Evolutionary conservation across 2,797 vertebrate genomes (phyloP), one percentile per base, ranked within the genome.

Genomic region (Onychomys leucogaster): DNA sequence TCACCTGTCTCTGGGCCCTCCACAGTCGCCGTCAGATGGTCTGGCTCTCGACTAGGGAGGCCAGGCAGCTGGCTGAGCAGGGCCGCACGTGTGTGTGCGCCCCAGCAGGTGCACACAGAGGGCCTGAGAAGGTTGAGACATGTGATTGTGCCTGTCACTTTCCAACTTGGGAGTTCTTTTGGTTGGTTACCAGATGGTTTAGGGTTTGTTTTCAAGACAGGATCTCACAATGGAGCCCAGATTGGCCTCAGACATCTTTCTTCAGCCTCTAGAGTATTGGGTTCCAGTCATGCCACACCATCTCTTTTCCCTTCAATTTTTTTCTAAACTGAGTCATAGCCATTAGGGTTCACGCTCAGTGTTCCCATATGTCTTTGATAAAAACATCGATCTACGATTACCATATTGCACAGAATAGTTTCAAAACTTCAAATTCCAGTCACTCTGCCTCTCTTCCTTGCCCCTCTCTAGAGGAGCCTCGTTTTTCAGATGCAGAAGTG

Each of bases 351-450:
- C 69, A 14, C 23, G 0, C n/a, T 77, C 6, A 1, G 17, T 12
- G 43, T 23, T n/a, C 55, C 55, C 43, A 19, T 16, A 0, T 61
- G 78, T 41, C 71, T 92, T 78, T 61, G 73, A 94, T 27, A 52
- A 46, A 67, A 0, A 27, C 10, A 0, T 4, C 19, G 1, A 55
- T 1, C 41, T 61, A 55, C 19, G 6, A 2, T 46, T 14, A 63
- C 10, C 1, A 1, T 0, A 6, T 41, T 41, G 37, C 0, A 7
- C 65, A 43, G 16, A 65, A 78, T 14, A 46, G 4, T 14, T 23
- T 52, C 55, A 1, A 4, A 2, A 10, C 8, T 19, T 10, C 37
- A 81, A 12, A 10, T 43, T 32, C 43, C 83, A 46, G 4, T 1
- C 17, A 19, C 12, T 8, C 41, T 34, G 0, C 86, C 71, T 27